These are phyloP conservation scores for Nephrotoma flavescens DNA, from an alignment of 2,888 invertebrate genomes.

Conservation along the genomic window DNA sequence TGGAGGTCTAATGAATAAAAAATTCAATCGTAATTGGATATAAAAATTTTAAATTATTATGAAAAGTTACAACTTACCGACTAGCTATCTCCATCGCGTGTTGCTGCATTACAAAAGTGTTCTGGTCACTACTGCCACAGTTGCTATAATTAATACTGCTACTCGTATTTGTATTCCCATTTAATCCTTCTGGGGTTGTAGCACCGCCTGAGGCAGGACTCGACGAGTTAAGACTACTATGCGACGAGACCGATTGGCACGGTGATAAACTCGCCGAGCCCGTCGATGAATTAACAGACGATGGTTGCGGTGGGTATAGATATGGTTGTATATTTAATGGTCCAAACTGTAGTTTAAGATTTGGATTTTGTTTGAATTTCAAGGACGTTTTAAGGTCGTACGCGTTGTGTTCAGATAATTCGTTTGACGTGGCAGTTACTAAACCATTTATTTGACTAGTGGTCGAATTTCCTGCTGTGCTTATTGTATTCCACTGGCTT, in stretches of 20 bases:
- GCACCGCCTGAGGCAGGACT: not conserved
- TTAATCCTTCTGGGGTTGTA: not conserved
- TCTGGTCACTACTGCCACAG: constrained; percentile 4
- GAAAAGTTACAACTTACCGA: constrained; percentile 7
- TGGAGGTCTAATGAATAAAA: constrained; percentile 7
- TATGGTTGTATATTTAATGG: constrained; percentile 11
- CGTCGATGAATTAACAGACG: constrained; percentile 29
- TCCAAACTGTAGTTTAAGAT: not conserved
- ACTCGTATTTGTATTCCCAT: constrained; percentile 24
- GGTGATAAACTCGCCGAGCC: constrained; percentile 29
- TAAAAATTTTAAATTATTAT: no score
- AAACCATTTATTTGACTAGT: not conserved
- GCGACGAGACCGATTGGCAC: constrained; percentile 24
- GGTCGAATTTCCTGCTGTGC: not conserved
- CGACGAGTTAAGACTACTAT: not conserved
- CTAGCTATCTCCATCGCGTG: constrained; percentile 11
- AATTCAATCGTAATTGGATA: not conserved
- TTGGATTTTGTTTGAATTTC: not conserved
- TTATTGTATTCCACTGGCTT: constrained; percentile 1
- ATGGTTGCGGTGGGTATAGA: constrained; percentile 30
- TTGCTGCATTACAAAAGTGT: constrained; percentile 6
- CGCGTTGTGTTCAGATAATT: not conserved
- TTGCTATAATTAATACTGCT: constrained; percentile 20
- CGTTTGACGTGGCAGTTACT: not conserved
- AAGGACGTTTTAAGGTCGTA: not conserved